These are phyloP conservation scores for Aegotheles bennettii DNA, from an alignment of 2,113 vertebrate species.

Conservation along the genomic window DNA sequence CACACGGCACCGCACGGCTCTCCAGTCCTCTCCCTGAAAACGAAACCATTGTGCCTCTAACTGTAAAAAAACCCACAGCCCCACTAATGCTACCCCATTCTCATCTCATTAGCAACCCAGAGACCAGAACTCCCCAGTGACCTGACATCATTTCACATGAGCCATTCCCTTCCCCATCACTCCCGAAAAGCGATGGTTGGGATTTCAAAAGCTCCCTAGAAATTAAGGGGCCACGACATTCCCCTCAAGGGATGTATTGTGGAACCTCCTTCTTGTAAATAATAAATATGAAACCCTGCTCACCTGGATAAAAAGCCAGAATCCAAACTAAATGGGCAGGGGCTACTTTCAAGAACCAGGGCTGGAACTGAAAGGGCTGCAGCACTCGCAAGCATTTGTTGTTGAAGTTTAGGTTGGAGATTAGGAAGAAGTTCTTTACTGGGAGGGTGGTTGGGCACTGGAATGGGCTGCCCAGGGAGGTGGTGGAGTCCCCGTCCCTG, in stretches of 20 bases:
- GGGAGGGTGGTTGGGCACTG: too few relatives aligned
- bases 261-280: not conserved
- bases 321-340: fast-evolving
- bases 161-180: not conserved
- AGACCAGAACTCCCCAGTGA: not conserved
- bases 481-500: too few relatives aligned
- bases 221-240: fast-evolving
- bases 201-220: not conserved
- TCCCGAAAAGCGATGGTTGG: fast-evolving
- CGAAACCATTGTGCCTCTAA: not conserved
- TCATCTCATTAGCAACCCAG: not conserved
- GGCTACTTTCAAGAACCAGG: not conserved
- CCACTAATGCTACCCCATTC: not conserved
- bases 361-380: not conserved
- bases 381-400: fast-evolving
- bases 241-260: not conserved
- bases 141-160: fast-evolving
- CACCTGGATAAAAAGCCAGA: not conserved
- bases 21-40: not conserved
- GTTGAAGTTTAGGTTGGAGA: too few relatives aligned
- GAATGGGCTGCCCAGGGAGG: too few relatives aligned
- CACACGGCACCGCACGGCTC: not conserved
- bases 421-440: too few relatives aligned
- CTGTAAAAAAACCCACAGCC: not conserved
- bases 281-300: not conserved